Evolutionary conservation across 2,113 vertebrate genomes (phyloP).

Genomic region (Menura novaehollandiae): DNA sequence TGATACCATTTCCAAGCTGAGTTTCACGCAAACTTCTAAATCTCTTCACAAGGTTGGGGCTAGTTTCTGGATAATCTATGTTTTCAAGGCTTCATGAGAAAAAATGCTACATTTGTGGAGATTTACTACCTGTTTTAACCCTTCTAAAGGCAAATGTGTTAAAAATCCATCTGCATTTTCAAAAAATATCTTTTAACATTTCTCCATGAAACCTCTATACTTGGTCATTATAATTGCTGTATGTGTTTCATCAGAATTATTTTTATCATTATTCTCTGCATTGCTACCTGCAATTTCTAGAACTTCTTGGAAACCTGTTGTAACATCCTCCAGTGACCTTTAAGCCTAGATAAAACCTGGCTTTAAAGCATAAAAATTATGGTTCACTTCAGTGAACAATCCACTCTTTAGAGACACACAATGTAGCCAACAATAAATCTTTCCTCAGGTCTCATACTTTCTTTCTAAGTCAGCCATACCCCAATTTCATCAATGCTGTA

Average conservation of each 20-base stretch:
- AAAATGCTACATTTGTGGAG: background rate
- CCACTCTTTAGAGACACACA: background rate
- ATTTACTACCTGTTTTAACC: background rate
- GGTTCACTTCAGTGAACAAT: background rate
- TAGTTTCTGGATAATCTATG: background rate
- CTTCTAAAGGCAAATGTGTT: background rate
- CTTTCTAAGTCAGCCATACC: background rate
- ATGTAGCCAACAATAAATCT: background rate
- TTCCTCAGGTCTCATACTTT: background rate
- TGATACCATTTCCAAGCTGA: background rate
- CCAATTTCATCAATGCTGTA: background rate
- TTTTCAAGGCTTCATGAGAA: background rate
- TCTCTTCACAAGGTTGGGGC: background rate
- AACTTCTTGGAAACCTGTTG: background rate
- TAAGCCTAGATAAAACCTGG: background rate
- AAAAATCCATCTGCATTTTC: background rate
- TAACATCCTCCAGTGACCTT: background rate
- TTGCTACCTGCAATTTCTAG: background rate
- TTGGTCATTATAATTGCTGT: background rate
- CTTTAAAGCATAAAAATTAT: background rate
- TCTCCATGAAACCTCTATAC: background rate
- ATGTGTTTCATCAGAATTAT: background rate
- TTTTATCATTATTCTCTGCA: background rate
- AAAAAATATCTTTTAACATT: background rate
- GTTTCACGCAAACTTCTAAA: background rate